Evolutionary conservation across 1,140 invertebrate genomes (phyloP).

Genomic region (Brachionus manjavacas): DNA sequence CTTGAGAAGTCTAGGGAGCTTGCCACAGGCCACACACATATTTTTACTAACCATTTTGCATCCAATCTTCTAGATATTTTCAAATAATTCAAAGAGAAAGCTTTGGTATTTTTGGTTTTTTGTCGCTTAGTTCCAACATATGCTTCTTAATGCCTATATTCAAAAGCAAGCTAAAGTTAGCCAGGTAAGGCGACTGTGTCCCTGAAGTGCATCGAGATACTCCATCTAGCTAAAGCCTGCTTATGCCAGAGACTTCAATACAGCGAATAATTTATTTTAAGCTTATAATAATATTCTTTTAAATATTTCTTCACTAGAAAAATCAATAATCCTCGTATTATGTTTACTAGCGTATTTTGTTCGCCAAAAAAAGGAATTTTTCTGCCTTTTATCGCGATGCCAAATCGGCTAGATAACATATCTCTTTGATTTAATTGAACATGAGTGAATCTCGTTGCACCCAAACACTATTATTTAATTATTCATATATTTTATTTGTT

Average conservation of each 20-base stretch:
- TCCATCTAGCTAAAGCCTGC: neutral
- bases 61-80: neutral
- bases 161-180: slow-evolving; percentile 26
- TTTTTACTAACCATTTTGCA: neutral
- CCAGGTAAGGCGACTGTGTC: neutral
- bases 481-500: neutral
- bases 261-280: neutral
- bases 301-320: neutral
- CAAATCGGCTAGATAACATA: neutral
- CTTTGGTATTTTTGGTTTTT: neutral
- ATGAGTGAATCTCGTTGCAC: neutral
- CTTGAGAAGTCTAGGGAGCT: neutral
- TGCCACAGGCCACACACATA: neutral
- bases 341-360: neutral
- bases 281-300: neutral
- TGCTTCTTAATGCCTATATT: neutral
- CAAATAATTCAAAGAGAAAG: neutral
- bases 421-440: neutral
- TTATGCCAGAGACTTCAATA: neutral
- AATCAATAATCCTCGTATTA: neutral
- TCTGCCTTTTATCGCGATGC: neutral
- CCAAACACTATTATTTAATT: neutral
- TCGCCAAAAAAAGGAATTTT: neutral
- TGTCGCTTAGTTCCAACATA: neutral
- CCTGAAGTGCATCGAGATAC: neutral